Percentiles rank a stretch among this genome's conserved stretches.
phyloP scores from a whole-genome alignment of 2,113 vertebrate genomes.

The Bothrops jararaca region DNA sequence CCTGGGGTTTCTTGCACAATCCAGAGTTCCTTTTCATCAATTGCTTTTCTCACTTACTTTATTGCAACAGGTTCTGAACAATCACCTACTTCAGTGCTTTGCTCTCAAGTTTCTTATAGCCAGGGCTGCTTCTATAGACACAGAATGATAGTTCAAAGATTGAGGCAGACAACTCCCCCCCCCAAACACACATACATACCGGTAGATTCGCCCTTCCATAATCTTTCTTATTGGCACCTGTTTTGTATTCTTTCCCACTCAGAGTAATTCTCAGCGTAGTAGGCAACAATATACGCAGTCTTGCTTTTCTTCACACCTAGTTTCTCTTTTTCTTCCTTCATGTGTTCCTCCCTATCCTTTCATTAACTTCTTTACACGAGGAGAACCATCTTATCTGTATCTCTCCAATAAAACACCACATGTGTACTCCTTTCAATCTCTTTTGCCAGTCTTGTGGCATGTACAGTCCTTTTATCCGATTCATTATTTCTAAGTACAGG shows the following conservation, averaged over 20 bases:
- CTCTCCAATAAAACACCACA: neutral
- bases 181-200: neutral
- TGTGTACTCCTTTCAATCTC: neutral
- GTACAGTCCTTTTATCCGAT: neutral
- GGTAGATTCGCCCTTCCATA: neutral
- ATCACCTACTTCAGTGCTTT: neutral
- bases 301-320: neutral
- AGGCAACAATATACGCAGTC: neutral
- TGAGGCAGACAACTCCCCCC: neutral
- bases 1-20: neutral
- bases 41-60: neutral
- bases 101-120: neutral
- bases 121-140: neutral
- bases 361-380: neutral
- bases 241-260: neutral
- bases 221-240: neutral
- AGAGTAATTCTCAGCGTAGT: neutral
- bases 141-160: neutral
- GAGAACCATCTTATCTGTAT: neutral
- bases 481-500: neutral
- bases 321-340: constrained; percentile 27
- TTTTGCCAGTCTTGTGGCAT: neutral
- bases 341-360: neutral
- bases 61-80: neutral
- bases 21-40: neutral